Percentiles rank a stretch among this genome's conserved stretches.
phyloP scores from a whole-genome alignment of 92 coral and sea anemone species.

The Porites evermanni region DNA sequence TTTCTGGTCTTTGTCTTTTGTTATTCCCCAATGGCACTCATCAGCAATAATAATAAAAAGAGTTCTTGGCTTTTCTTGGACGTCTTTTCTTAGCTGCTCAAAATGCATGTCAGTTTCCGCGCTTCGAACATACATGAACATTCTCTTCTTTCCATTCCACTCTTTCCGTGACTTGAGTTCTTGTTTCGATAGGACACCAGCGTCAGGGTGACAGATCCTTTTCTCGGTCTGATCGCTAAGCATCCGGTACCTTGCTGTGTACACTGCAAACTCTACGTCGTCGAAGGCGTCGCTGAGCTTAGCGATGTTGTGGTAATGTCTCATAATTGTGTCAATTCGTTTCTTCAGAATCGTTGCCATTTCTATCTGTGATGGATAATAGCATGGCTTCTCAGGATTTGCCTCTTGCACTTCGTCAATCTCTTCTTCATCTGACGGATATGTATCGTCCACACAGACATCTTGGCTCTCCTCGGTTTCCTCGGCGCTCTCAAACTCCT shows the following conservation, averaged over 20 bases:
- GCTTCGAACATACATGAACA: conserved; percentile 58
- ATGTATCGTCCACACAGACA: neutral
- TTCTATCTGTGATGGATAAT: conserved; percentile 60
- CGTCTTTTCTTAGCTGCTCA: conserved; percentile 20
- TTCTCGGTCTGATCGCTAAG: conserved; percentile 67
- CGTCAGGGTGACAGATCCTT: conserved; percentile 54
- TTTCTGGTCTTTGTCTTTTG: conserved; percentile 41
- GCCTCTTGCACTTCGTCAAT: conserved; percentile 10
- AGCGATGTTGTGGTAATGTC: conserved; percentile 40
- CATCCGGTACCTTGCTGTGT: conserved; percentile 65
- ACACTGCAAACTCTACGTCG: conserved; percentile 51
- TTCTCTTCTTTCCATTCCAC: conserved; percentile 1
- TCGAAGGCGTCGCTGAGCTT: conserved; percentile 40
- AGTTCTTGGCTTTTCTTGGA: conserved; percentile 34
- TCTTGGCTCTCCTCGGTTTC: conserved; percentile 5
- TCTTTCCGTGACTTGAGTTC: conserved; percentile 21
- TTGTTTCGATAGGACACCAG: conserved; percentile 47
- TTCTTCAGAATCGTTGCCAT: conserved; percentile 55
- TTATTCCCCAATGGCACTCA: conserved; percentile 69
- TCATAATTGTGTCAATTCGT: conserved; percentile 58
- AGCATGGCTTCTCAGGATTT: conserved; percentile 45
- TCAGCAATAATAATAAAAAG: conserved; percentile 58
- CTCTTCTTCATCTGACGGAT: conserved; percentile 36
- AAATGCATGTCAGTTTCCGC: conserved; percentile 34
- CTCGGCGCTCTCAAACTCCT: neutral